A percentile compares a stretch with the other conserved stretches of the same genome.
Evolutionary conservation across 30 jellyfish, hydroid and myxozoan species (phyloP).

Genomic region (Aurelia sp.): DNA sequence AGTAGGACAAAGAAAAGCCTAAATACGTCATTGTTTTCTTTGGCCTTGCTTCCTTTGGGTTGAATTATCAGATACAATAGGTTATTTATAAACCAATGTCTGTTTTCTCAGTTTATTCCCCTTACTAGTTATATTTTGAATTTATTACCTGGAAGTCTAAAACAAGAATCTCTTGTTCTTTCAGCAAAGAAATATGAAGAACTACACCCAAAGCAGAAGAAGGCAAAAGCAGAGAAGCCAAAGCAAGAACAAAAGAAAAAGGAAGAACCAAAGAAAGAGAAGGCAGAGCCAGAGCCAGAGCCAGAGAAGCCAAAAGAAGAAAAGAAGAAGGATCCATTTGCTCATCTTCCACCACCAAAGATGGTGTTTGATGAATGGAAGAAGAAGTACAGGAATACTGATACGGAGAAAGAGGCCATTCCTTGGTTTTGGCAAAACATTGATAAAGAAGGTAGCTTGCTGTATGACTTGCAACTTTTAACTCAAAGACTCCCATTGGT

Average conservation of each 20-base stretch:
- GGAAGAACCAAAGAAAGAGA: conserved; percentile 9
- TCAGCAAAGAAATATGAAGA: conserved; percentile 79
- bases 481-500: background rate
- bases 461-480: background rate
- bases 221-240: conserved; percentile 13
- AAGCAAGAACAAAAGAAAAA: conserved; percentile 36
- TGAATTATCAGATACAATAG: no score
- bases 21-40: no score
- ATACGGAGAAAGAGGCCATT: conserved; percentile 65
- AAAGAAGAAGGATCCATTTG: conserved; percentile 84
- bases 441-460: conserved; percentile 74
- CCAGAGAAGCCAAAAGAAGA: conserved; percentile 45
- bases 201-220: conserved; percentile 86
- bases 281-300: conserved; percentile 33
- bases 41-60: no score
- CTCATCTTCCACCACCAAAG: conserved; percentile 82
- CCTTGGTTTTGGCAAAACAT: conserved; percentile 93
- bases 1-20: no score
- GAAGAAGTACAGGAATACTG: conserved; percentile 79
- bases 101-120: no score
- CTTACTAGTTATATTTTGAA: no score
- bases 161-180: background rate
- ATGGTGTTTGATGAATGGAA: conserved; percentile 96
- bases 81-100: no score
- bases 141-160: no score